Evolutionary conservation across 2,797 vertebrate genomes (phyloP).

Genomic region (Moxostoma hubbsi): DNA sequence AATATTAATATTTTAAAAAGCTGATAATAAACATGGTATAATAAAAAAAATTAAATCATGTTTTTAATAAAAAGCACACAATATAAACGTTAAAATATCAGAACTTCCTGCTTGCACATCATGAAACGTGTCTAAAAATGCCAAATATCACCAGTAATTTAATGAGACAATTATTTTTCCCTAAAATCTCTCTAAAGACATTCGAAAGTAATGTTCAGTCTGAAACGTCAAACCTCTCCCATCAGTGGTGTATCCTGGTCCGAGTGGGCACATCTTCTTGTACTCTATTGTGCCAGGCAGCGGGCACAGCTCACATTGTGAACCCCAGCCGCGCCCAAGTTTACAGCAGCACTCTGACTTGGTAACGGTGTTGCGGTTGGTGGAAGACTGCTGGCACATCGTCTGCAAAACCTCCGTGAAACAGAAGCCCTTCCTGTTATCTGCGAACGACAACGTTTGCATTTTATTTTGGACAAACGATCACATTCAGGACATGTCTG

Average conservation of each 20-base stretch:
- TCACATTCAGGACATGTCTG: too few relatives aligned
- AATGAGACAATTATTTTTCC: too few relatives aligned
- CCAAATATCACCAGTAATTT: too few relatives aligned
- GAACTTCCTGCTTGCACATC: too few relatives aligned
- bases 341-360: conserved; percentile 94
- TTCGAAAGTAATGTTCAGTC: background rate
- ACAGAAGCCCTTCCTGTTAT: conserved; percentile 89
- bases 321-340: conserved; percentile 87
- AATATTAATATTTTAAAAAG: too few relatives aligned
- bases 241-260: conserved; percentile 88
- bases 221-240: conserved; percentile 81
- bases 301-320: conserved; percentile 91
- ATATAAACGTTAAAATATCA: too few relatives aligned
- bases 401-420: conserved; percentile 90
- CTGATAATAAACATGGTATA: too few relatives aligned
- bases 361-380: conserved; percentile 86
- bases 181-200: background rate
- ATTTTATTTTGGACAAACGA: too few relatives aligned
- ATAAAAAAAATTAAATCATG: too few relatives aligned
- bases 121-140: too few relatives aligned
- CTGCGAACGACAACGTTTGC: conserved; percentile 62
- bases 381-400: conserved; percentile 88
- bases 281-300: conserved; percentile 88
- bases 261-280: conserved; percentile 93
- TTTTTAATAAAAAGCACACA: too few relatives aligned